phyloP scores from a whole-genome alignment of 2,797 vertebrate genomes.

The Myiothlypis coronata region DNA sequence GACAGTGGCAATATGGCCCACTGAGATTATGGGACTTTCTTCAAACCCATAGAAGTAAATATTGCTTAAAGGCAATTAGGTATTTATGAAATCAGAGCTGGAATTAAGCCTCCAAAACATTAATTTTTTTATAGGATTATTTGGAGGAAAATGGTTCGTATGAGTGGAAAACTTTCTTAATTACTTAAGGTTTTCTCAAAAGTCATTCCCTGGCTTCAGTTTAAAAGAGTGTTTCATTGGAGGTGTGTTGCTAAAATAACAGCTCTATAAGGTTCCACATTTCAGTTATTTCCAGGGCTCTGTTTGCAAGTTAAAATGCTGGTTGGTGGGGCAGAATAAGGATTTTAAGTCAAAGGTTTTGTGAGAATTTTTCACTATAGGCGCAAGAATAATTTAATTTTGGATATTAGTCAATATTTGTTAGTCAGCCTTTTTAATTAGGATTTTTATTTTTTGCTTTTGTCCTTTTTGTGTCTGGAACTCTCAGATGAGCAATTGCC shows the following conservation, averaged over 20 bases:
- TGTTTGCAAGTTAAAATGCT: neutral
- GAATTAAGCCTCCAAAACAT: neutral
- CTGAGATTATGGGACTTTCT: neutral
- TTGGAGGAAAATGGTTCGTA: neutral
- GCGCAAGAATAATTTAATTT: conserved; percentile 15
- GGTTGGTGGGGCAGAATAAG: conserved; percentile 25
- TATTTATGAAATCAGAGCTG: neutral
- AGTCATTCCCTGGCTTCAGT: neutral
- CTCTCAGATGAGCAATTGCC: conserved; percentile 52
- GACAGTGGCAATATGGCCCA: neutral
- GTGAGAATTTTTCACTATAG: neutral
- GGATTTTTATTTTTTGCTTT: neutral
- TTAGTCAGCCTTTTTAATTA: conserved; percentile 63
- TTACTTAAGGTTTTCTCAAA: neutral
- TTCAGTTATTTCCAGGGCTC: neutral
- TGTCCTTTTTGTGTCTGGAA: conserved; percentile 14
- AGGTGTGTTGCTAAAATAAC: neutral
- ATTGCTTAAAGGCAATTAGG: neutral
- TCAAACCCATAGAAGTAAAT: neutral
- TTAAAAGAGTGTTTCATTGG: neutral
- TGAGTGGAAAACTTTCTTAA: neutral
- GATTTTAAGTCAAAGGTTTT: conserved; percentile 40
- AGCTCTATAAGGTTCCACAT: neutral
- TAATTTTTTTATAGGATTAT: neutral
- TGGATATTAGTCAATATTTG: conserved; percentile 52